Base-by-base conservation (phyloP, 2,888 invertebrate species). In the Pachliopta kotzebuea region DNA sequence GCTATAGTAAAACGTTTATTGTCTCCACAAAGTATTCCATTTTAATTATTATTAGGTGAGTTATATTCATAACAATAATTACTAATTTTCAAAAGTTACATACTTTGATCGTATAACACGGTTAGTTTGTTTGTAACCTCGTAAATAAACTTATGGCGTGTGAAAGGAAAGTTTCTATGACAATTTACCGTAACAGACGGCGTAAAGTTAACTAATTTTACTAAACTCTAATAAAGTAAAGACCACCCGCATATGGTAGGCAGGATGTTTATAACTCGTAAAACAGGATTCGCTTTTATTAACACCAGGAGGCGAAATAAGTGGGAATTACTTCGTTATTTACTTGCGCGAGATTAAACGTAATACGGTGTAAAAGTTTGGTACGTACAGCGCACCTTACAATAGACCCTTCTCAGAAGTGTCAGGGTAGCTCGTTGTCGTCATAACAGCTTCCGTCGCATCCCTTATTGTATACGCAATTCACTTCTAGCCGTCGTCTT, bases 401-500 rank as follows among this genome's bases (percentile, higher is more conserved):
- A 60, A 60, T 69, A 73, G 78, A 80, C 84, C 85, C 84, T 83
- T 80, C 76, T 76, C 78, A 68, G 71, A 72, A 81, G 79, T 79
- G 78, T 64, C 64, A 56, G 50, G 78, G 78, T 77, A 80, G 80
- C 81, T 85, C 84, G 83, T 85, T 84, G 83, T 77, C 82, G 85
- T 85, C 85, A 81, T 76, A 60, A 64, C 78, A 67, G 78, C 82
- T 84, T 87, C 86, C 86, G 83, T 79, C 79, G 79, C 76, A 76
- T 77, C 82, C 78, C 83, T 84, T 84, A 83, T 85, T 80, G 77
- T 76, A 69, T 71, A 67, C 68, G 69, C 69, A 70, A 72, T 70
- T 71, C 67, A 50, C 61, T 56, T 62, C 62, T 55, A 62, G 54
- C 50, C 55, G 60, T 54, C 61, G 60, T 65, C 56, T 37, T 67